Percentiles rank a stretch among this genome's conserved stretches.
phyloP scores from a whole-genome alignment of 2,113 vertebrate genomes.

The Cynocephalus volans region DNA sequence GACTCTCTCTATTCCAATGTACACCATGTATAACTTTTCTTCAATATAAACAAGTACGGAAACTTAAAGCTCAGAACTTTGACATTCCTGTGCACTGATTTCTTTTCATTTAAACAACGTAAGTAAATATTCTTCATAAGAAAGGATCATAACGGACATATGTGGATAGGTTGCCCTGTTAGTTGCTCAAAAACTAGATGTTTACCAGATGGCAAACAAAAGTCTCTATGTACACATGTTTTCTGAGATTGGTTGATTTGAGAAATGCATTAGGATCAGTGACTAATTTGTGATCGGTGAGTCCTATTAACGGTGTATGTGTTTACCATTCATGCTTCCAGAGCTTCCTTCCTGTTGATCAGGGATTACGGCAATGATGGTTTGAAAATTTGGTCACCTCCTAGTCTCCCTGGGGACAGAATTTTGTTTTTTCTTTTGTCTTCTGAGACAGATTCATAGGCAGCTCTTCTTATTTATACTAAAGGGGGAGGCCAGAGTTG shows the following conservation, averaged over 20 bases:
- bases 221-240: not conserved
- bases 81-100: slow-evolving; percentile 71
- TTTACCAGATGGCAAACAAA: not conserved
- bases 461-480: not conserved
- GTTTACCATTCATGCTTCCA: not conserved
- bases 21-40: not conserved
- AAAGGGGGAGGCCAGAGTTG: not conserved
- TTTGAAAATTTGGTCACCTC: slow-evolving; percentile 4
- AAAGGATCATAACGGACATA: not conserved
- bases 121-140: slow-evolving; percentile 25
- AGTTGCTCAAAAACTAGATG: not conserved
- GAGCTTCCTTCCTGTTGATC: not conserved
- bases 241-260: not conserved
- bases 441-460: not conserved
- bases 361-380: not conserved
- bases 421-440: not conserved
- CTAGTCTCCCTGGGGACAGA: not conserved
- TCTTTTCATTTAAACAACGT: slow-evolving; percentile 54
- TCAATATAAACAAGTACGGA: slow-evolving; percentile 48
- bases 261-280: not conserved
- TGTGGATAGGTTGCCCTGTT: not conserved
- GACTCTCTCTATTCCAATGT: slow-evolving; percentile 39
- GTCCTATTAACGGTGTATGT: not conserved
- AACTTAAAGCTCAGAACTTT: slow-evolving; percentile 57
- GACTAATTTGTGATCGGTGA: not conserved